Percentiles rank a stretch among this genome's conserved stretches.
Conservation (phyloP, 1,140 invertebrate species). For the Drosophila prosaltans region DNA sequence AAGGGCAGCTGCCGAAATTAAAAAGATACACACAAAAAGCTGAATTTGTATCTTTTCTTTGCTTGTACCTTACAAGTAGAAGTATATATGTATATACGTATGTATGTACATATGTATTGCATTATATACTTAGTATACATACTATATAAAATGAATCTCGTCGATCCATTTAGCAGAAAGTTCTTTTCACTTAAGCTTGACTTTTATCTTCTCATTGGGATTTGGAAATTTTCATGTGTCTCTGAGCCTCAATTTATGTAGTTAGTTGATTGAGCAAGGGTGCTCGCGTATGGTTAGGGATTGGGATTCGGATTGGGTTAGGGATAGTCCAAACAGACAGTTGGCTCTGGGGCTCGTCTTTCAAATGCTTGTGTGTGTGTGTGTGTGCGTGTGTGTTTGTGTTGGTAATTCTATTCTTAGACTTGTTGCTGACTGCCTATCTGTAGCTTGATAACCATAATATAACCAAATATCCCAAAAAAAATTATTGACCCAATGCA, state of each 20-base stretch:
- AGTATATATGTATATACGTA: background rate
- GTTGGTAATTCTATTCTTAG: background rate
- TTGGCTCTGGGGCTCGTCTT: too few relatives aligned
- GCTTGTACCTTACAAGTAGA: background rate
- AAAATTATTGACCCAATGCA: constrained; percentile 8
- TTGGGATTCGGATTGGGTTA: background rate
- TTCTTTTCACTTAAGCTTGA: constrained; percentile 6
- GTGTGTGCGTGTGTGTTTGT: too few relatives aligned
- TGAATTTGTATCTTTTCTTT: constrained; percentile 10
- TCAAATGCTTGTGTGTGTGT: too few relatives aligned
- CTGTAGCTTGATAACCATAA: background rate
- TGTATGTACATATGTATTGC: background rate
- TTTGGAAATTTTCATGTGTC: background rate
- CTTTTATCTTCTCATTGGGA: constrained; percentile 1
- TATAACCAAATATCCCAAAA: background rate
- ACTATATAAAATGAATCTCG: background rate
- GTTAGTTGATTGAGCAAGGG: constrained; percentile 7
- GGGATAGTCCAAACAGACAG: too few relatives aligned
- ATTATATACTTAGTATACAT: too few relatives aligned
- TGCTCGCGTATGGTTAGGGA: background rate
- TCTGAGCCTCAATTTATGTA: constrained; percentile 3
- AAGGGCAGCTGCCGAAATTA: constrained; percentile 12
- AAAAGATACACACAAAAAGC: background rate
- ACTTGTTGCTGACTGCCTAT: background rate
- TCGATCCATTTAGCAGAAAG: constrained; percentile 3